Conservation (phyloP, 2,113 vertebrate species). For the Charina bottae region DNA sequence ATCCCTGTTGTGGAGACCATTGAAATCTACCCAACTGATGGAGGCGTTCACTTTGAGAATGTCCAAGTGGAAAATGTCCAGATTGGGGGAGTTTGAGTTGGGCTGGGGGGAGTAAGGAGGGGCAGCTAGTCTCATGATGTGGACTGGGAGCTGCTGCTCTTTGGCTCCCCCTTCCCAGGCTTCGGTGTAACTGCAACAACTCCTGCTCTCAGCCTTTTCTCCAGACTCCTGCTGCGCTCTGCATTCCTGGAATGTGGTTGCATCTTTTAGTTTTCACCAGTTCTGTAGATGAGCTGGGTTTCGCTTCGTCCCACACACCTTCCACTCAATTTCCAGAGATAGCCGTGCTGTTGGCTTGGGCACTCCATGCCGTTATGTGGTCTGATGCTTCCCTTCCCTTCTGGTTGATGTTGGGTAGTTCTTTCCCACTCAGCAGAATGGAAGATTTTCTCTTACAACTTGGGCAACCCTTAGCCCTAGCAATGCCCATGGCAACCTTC, state of each 20-base stretch:
- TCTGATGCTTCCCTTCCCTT: neutral
- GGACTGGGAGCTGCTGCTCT: constrained; percentile 60
- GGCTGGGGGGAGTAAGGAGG: neutral
- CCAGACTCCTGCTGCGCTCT: neutral
- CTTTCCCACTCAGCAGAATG: no score
- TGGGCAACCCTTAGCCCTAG: neutral
- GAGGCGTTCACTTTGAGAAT: constrained; percentile 57
- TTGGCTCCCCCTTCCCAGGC: constrained; percentile 18
- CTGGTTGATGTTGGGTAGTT: neutral
- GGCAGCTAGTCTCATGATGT: neutral
- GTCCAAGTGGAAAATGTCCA: constrained; percentile 42
- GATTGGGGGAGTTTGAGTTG: constrained; percentile 43
- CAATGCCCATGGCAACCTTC: constrained; percentile 34
- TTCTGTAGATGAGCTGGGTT: neutral
- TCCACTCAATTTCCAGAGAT: neutral
- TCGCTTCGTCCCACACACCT: neutral
- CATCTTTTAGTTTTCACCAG: neutral
- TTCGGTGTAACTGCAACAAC: neutral
- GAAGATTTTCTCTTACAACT: neutral
- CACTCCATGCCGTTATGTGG: neutral
- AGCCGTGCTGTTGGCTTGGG: neutral
- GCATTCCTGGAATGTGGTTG: neutral
- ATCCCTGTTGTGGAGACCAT: constrained; percentile 70
- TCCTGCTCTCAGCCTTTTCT: neutral
- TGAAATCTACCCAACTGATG: constrained; percentile 71